Evolutionary conservation across 2,888 invertebrate genomes (phyloP).

Genomic region (Argyresthia albistria): DNA sequence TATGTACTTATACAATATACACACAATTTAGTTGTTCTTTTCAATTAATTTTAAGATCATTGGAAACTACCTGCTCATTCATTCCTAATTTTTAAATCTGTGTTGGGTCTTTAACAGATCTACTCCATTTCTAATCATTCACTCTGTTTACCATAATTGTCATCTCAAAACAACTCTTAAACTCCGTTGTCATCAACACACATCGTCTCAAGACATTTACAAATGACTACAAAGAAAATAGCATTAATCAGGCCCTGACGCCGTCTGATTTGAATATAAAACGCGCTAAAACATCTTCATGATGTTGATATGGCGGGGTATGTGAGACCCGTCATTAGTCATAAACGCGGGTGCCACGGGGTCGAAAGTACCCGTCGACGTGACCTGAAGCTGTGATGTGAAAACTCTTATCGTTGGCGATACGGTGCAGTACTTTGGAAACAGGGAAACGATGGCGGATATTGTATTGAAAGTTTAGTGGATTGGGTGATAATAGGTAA

Average conservation of each 20-base stretch:
- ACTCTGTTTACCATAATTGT: too few species aligned
- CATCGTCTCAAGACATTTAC: constrained; percentile 38
- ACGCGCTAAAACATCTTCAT: constrained; percentile 19
- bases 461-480: too few species aligned
- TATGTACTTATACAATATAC: too few species aligned
- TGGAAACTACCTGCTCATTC: too few species aligned
- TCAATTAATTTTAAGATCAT: too few species aligned
- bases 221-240: constrained; percentile 57
- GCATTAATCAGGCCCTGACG: constrained; percentile 66
- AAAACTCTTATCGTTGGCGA: constrained; percentile 6
- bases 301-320: constrained; percentile 24
- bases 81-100: too few species aligned
- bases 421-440: constrained; percentile 1
- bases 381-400: constrained; percentile 7
- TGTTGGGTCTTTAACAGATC: too few species aligned
- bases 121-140: too few species aligned
- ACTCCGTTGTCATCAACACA: neutral
- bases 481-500: too few species aligned
- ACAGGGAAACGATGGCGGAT: neutral
- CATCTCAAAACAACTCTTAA: too few species aligned
- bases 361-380: neutral
- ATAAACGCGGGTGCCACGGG: constrained; percentile 21
- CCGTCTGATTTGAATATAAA: constrained; percentile 69
- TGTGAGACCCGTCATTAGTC: constrained; percentile 68
- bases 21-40: too few species aligned